Base-by-base conservation (phyloP, 1,140 invertebrate genomes). In the Leptoteleia sp. region DNA sequence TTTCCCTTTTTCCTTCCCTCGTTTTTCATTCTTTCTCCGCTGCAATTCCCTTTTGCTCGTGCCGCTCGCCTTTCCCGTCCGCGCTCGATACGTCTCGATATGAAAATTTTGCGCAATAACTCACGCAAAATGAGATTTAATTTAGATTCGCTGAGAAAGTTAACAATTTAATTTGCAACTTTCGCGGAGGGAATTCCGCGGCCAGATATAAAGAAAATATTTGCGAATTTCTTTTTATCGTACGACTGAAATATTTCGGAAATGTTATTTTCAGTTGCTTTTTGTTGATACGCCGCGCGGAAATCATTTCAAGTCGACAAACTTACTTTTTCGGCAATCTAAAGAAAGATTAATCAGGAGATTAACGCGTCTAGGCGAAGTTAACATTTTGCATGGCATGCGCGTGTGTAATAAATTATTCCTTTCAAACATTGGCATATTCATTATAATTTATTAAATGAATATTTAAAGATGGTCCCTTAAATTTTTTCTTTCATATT, bases 91-190 rank as follows among this genome's bases (percentile, higher is more conserved):
- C 67, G 55, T 62, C 38, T 71, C 67, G 67, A 72, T 62, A 64
- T 62, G 59, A 64, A 65, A 73, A 57, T 73, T 64, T 64, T 42
- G 50, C 29, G 59, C 59, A 64, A 73, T 73, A 65, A 73, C 52
- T 73, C 50, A 73, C 35, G 29, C 50, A 57, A 73, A 73, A 57
- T 64, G 59, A 73, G 70, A 73, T 73, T 73, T 73, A 64, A 73
- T 73, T 75, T 65, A 65, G 71, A 75, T 75, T 65, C 37, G 27
- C 27, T 35, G 16, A 33, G 8, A 65, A 64, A 64, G 70, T 73
- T 73, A 73, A 73, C 59, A 73, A 65, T 65, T 65, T 65, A 45
- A 72, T 62, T 62, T 55, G 57, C 48, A 71, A 61, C 48, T 54
- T 15, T 25, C 33, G 11, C 2, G 19, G 13, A 59, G 43, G 38